These are phyloP conservation scores for Melieria omissa DNA, from an alignment of 2,888 invertebrate species.

Conservation along the genomic window DNA sequence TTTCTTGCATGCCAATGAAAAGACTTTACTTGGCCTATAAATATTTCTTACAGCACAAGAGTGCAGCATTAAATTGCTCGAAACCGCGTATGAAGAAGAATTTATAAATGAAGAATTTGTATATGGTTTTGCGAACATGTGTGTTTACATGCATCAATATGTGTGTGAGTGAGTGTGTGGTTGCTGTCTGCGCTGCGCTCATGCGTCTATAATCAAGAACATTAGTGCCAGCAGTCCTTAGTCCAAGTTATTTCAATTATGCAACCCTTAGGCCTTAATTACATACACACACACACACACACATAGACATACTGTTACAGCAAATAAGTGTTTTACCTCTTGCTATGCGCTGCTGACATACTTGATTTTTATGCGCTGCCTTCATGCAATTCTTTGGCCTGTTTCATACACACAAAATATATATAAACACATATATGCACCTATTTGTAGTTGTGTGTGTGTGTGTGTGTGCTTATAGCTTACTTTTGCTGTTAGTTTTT, in stretches of 20 bases:
- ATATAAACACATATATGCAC: background rate
- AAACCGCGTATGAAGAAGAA: too few species aligned
- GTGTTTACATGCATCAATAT: background rate
- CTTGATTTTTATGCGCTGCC: background rate
- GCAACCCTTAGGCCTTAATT: constrained; percentile 47
- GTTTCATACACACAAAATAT: background rate
- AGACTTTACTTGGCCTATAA: too few species aligned
- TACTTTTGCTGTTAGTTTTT: background rate
- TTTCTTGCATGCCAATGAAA: too few species aligned
- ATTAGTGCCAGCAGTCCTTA: constrained; percentile 17
- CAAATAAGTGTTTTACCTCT: too few species aligned
- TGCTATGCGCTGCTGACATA: background rate
- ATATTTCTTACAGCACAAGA: too few species aligned
- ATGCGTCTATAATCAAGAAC: constrained; percentile 20
- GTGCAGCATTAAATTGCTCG: too few species aligned
- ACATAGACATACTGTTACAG: constrained; percentile 44
- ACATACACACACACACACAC: constrained; percentile 45
- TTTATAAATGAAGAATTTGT: too few species aligned
- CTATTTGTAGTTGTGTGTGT: background rate
- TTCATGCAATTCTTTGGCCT: background rate
- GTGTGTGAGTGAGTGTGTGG: background rate
- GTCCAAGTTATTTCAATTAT: constrained; percentile 23
- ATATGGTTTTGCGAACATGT: background rate
- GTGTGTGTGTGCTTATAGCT: background rate
- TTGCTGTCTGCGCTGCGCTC: constrained; percentile 12